A percentile compares a stretch with the other conserved stretches of the same genome.
Conservation (phyloP, 2,888 invertebrate genomes). For the Neoaliturus tenellus region DNA sequence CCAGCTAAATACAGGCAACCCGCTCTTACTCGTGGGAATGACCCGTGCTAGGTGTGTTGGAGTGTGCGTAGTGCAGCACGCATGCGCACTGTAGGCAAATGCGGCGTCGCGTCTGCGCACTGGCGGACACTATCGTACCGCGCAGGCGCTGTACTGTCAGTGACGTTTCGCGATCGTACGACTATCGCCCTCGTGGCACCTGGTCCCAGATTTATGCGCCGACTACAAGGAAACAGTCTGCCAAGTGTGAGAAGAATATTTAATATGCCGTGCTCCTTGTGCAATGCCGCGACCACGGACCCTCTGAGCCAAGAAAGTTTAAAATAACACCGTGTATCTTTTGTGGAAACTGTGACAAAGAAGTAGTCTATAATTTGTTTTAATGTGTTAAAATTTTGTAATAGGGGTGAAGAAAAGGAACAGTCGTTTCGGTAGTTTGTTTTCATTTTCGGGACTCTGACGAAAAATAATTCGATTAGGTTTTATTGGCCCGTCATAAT, state of each 20-base stretch:
- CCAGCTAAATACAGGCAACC: no score
- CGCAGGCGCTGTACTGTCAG: conserved; percentile 11
- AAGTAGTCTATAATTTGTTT: no score
- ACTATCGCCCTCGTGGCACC: conserved; percentile 31
- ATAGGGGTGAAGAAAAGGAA: no score
- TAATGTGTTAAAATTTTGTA: no score
- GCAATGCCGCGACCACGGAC: background rate
- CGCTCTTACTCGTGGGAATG: background rate
- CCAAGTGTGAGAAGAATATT: conserved; percentile 19
- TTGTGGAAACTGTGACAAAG: no score
- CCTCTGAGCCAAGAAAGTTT: background rate
- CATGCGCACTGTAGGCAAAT: background rate
- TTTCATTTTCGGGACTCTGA: no score
- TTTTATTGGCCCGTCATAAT: no score
- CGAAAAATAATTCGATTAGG: no score
- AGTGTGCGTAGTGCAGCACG: background rate
- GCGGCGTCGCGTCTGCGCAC: background rate
- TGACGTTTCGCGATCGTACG: conserved; percentile 42
- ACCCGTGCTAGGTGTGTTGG: background rate
- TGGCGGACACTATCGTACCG: background rate
- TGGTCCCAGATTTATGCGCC: conserved; percentile 22
- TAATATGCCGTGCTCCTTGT: background rate
- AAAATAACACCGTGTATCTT: background rate
- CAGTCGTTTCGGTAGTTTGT: no score
- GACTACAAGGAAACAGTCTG: conserved; percentile 36